Conservation (phyloP, 2,888 invertebrate species). For the Drosophila mimetica region DNA sequence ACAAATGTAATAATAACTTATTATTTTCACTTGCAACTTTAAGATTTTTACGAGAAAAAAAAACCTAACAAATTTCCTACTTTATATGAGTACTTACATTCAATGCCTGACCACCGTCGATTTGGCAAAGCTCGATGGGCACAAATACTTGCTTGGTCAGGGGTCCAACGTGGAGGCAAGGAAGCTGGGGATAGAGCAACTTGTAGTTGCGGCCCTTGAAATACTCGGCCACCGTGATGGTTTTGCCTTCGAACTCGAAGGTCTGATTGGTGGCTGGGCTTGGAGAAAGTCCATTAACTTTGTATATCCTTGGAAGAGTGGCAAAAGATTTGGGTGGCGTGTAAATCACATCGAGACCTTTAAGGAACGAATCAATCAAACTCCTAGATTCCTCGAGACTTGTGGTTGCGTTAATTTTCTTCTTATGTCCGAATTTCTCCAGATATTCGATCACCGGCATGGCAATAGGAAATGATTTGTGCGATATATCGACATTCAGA, state of each 20-base stretch:
- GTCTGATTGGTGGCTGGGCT: slow-evolving; percentile 78
- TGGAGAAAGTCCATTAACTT: slow-evolving; percentile 62
- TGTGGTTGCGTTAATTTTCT: slow-evolving; percentile 14
- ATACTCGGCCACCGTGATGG: slow-evolving; percentile 84
- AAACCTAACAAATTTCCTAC: too few species aligned
- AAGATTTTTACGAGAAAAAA: too few species aligned
- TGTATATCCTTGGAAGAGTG: slow-evolving; percentile 63
- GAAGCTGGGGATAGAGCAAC: slow-evolving; percentile 88
- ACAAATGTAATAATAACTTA: too few species aligned
- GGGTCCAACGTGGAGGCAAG: slow-evolving; percentile 93
- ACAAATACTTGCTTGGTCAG: slow-evolving; percentile 89
- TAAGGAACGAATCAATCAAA: slow-evolving; percentile 57
- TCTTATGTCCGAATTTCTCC: slow-evolving; percentile 67
- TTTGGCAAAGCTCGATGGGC: slow-evolving; percentile 92
- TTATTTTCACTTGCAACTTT: too few species aligned
- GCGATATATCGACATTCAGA: slow-evolving; percentile 95
- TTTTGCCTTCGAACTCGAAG: slow-evolving; percentile 79
- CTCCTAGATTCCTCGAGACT: slow-evolving; percentile 6
- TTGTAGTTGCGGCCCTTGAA: slow-evolving; percentile 65
- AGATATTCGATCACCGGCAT: slow-evolving; percentile 85
- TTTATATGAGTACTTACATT: too few species aligned
- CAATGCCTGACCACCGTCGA: slow-evolving; percentile 92
- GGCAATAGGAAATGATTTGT: slow-evolving; percentile 90
- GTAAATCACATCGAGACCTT: slow-evolving; percentile 76
- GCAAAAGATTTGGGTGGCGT: slow-evolving; percentile 73